These are phyloP conservation scores for Gouania willdenowi DNA, from an alignment of 2,797 vertebrate genomes.

Conservation along the genomic window DNA sequence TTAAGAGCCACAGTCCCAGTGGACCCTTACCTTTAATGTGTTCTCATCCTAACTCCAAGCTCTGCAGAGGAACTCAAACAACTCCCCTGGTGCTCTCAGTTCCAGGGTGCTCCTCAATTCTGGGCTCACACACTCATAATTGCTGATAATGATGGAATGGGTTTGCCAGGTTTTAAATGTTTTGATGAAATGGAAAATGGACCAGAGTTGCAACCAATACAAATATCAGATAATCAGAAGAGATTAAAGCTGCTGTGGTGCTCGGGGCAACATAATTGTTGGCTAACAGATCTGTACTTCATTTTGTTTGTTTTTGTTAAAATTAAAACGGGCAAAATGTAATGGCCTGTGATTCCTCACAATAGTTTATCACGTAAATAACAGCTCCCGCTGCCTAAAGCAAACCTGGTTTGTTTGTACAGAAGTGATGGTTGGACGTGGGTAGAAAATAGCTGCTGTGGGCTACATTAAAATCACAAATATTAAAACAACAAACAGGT, in stretches of 20 bases:
- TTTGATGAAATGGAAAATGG: conserved; percentile 31
- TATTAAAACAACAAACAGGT: too few species aligned
- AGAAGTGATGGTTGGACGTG: conserved; percentile 21
- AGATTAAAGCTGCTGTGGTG: conserved; percentile 9
- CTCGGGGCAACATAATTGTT: conserved; percentile 23
- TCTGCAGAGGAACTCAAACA: conserved; percentile 24
- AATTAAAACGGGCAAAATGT: conserved; percentile 19
- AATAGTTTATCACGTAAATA: conserved; percentile 32
- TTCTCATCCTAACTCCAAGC: conserved; percentile 59
- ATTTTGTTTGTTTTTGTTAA: conserved; percentile 17
- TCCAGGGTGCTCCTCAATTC: conserved; percentile 15
- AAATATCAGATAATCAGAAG: conserved; percentile 37
- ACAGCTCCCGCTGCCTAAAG: conserved; percentile 19
- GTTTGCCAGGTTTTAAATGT: conserved; percentile 36
- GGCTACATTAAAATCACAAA: too few species aligned
- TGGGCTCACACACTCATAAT: conserved; percentile 28
- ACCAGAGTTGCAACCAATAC: conserved; percentile 28
- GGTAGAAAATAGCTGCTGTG: too few species aligned
- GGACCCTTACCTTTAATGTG: conserved; percentile 61
- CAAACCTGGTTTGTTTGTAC: conserved; percentile 22
- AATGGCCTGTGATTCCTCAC: conserved; percentile 32
- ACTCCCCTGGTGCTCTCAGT: conserved; percentile 10
- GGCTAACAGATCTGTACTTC: conserved; percentile 28
- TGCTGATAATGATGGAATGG: conserved; percentile 17
- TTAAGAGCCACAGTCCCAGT: too few species aligned